Evolutionary conservation across 2,888 invertebrate genomes (phyloP).

Genomic region (Drosophila limbata): DNA sequence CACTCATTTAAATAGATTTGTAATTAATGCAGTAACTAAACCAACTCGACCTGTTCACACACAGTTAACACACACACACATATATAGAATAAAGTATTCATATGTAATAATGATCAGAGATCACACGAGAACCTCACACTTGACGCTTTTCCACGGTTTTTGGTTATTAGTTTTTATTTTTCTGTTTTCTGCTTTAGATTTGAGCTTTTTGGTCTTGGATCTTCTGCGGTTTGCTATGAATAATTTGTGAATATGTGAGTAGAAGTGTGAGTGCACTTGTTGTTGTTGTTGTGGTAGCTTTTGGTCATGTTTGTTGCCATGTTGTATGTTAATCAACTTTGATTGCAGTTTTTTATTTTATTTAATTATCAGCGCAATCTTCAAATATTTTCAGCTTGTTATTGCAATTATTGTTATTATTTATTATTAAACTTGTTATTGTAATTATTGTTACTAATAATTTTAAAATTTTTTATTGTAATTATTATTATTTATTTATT

Average conservation of each 20-base stretch:
- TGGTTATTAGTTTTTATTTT: conserved; percentile 17
- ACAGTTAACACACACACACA: conserved; percentile 14
- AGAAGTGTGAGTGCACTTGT: conserved; percentile 31
- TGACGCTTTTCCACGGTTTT: conserved; percentile 73
- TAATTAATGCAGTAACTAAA: conserved; percentile 62
- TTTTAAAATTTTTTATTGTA: too few species aligned
- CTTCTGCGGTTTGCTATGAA: conserved; percentile 50
- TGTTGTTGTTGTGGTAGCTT: conserved; percentile 23
- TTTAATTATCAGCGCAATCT: conserved; percentile 72
- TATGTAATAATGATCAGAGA: conserved; percentile 47
- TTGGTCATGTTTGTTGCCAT: conserved; percentile 50
- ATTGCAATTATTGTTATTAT: conserved; percentile 48
- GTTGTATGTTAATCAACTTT: conserved; percentile 73
- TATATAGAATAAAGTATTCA: conserved; percentile 11
- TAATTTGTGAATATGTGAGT: conserved; percentile 36
- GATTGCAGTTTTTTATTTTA: conserved; percentile 64
- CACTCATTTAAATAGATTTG: conserved; percentile 68
- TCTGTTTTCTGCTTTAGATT: conserved; percentile 17
- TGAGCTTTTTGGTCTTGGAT: conserved; percentile 45
- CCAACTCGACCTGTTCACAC: conserved; percentile 43
- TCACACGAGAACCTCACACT: conserved; percentile 75
- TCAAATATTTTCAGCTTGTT: conserved; percentile 57
- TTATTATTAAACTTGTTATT: too few species aligned
- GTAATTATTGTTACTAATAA: too few species aligned
- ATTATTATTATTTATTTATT: too few species aligned